These are phyloP conservation scores for Campoplex capitator DNA, from an alignment of 2,888 invertebrate species.

Conservation along the genomic window DNA sequence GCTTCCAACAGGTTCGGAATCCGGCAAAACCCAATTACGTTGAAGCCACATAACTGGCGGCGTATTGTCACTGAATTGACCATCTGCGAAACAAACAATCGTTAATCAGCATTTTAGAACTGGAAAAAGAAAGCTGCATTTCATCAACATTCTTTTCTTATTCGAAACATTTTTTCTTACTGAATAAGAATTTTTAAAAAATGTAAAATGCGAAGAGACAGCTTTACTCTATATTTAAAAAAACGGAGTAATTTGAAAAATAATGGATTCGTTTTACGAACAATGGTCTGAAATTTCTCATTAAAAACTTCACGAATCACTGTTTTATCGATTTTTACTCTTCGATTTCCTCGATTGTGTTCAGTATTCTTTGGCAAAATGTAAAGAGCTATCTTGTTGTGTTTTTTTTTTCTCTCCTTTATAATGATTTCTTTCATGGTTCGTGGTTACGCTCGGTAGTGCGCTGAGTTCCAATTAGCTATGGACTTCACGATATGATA, in stretches of 20 bases:
- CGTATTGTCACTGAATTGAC: slow-evolving; percentile 87
- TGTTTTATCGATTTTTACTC: slow-evolving; percentile 13
- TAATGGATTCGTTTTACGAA: neutral
- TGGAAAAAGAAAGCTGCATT: no score
- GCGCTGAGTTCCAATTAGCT: slow-evolving; percentile 70
- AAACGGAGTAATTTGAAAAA: neutral
- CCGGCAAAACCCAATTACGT: slow-evolving; percentile 91
- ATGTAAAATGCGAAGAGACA: no score
- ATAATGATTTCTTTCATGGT: slow-evolving; percentile 56
- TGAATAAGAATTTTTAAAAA: no score
- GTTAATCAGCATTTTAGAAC: neutral
- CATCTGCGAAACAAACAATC: slow-evolving; percentile 74
- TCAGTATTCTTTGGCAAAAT: slow-evolving; percentile 11
- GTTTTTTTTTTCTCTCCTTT: slow-evolving; percentile 37
- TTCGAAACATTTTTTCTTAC: neutral
- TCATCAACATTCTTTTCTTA: no score
- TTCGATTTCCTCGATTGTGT: slow-evolving; percentile 36
- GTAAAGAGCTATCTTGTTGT: slow-evolving; percentile 1
- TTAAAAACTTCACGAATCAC: neutral
- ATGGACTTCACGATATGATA: slow-evolving; percentile 68
- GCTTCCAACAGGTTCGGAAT: slow-evolving; percentile 90
- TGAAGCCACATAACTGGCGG: slow-evolving; percentile 90
- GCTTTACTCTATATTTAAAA: neutral
- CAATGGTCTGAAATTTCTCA: neutral
- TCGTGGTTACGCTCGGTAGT: slow-evolving; percentile 42